A percentile compares a stretch with the other conserved stretches of the same genome.
Evolutionary conservation across 37 sponge, comb jelly and placozoan genomes (phyloP).

Genomic region (Aplysina aerophoba): DNA sequence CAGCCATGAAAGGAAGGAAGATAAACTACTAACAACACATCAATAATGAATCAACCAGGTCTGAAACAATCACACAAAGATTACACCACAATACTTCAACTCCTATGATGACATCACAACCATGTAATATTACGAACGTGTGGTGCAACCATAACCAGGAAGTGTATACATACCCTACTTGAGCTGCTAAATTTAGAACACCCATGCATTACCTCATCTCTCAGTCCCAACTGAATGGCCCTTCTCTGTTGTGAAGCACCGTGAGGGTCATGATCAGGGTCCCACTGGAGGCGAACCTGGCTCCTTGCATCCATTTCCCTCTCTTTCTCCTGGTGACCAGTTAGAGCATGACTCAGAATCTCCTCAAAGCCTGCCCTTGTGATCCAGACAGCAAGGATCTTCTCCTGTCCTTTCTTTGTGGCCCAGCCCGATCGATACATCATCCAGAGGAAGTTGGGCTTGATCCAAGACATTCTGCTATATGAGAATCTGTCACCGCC

Average conservation of each 20-base stretch:
- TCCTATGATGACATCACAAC: no score
- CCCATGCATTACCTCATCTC: slow-evolving; percentile 60
- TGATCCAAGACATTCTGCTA: slow-evolving; percentile 86
- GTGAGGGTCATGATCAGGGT: slow-evolving; percentile 75
- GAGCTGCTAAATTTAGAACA: no score
- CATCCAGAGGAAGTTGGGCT: slow-evolving; percentile 91
- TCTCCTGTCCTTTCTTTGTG: slow-evolving; percentile 61
- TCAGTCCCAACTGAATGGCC: slow-evolving; percentile 81
- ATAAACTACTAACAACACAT: no score
- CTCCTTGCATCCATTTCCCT: slow-evolving; percentile 26
- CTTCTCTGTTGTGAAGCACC: slow-evolving; percentile 58
- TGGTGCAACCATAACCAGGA: no score
- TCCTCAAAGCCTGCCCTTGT: slow-evolving; percentile 63
- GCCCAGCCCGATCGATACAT: slow-evolving; percentile 84
- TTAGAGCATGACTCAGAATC: slow-evolving; percentile 69
- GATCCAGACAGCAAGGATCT: slow-evolving; percentile 76
- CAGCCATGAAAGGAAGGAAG: not conserved
- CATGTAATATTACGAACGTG: no score
- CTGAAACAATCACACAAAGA: no score
- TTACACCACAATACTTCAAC: no score
- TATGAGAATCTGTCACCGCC: slow-evolving; percentile 73
- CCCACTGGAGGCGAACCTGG: slow-evolving; percentile 81
- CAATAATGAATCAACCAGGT: no score
- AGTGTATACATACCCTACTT: no score
- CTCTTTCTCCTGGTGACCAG: slow-evolving; percentile 61